phyloP scores from a whole-genome alignment of 2,797 vertebrate species.

The Melanotaenia trifasciata region DNA sequence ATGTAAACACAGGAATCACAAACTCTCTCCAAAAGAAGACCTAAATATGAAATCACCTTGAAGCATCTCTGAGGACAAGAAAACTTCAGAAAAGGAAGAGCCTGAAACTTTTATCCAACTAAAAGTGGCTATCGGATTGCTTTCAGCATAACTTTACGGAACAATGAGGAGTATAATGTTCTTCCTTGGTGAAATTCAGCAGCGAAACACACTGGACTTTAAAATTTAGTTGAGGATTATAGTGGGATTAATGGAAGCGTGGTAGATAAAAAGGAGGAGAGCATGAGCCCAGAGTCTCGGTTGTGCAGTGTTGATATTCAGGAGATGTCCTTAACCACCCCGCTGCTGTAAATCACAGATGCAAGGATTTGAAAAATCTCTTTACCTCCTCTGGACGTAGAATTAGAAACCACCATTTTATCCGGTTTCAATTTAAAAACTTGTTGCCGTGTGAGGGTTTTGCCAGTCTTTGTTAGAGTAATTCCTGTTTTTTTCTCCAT shows the following conservation, averaged over 20 bases:
- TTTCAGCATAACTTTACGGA: constrained; percentile 54
- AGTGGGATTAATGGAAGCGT: constrained; percentile 50
- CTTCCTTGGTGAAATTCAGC: constrained; percentile 46
- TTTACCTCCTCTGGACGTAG: constrained; percentile 23
- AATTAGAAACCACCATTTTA: constrained; percentile 36
- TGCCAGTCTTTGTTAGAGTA: neutral
- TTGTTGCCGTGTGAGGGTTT: constrained; percentile 37
- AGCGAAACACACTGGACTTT: constrained; percentile 47
- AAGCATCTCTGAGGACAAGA: constrained; percentile 37
- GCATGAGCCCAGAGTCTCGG: constrained; percentile 40
- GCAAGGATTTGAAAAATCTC: constrained; percentile 39
- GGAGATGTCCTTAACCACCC: constrained; percentile 51
- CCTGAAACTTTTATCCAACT: constrained; percentile 27
- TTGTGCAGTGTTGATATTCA: constrained; percentile 66
- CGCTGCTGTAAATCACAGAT: constrained; percentile 48
- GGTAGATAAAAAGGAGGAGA: constrained; percentile 35
- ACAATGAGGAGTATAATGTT: constrained; percentile 57
- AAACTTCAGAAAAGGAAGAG: constrained; percentile 34
- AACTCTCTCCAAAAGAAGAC: constrained; percentile 25
- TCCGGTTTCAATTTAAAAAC: constrained; percentile 53
- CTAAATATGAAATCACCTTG: constrained; percentile 30
- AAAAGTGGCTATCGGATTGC: constrained; percentile 36
- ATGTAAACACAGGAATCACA: constrained; percentile 6
- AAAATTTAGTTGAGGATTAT: constrained; percentile 62
- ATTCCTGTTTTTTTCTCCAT: neutral